These are phyloP conservation scores for Leptinotarsa haldemani DNA, from an alignment of 2,888 invertebrate genomes.

Conservation along the genomic window DNA sequence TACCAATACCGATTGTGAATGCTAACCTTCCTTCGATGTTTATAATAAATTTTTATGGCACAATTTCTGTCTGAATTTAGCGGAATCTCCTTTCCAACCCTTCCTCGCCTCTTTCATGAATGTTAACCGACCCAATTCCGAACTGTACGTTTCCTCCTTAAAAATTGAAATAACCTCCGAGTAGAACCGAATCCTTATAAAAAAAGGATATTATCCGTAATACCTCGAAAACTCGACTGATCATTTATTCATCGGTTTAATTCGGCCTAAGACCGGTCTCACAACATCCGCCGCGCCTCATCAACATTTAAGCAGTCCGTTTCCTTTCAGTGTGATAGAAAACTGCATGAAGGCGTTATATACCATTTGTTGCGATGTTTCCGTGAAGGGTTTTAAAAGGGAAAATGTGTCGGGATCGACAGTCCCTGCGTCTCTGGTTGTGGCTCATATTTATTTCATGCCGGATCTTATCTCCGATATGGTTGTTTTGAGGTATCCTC, in stretches of 20 bases:
- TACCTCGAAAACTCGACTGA: neutral
- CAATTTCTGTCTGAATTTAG: slow-evolving; percentile 2
- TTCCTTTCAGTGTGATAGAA: slow-evolving; percentile 9
- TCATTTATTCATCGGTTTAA: slow-evolving; percentile 29
- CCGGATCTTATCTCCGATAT: neutral
- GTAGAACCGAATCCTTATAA: slow-evolving; percentile 16
- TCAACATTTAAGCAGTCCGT: slow-evolving; percentile 22
- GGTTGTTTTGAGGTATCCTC: neutral
- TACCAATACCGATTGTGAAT: neutral
- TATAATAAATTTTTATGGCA: neutral
- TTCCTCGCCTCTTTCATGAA: slow-evolving; percentile 22
- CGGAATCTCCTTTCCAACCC: neutral
- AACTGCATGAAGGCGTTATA: neutral
- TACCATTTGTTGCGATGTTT: neutral
- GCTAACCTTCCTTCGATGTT: neutral
- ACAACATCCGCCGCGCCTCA: slow-evolving; percentile 14
- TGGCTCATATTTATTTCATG: slow-evolving; percentile 21
- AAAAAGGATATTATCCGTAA: slow-evolving; percentile 24
- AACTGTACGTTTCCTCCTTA: neutral
- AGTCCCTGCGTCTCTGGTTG: neutral
- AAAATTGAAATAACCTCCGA: slow-evolving; percentile 19
- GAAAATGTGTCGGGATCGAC: slow-evolving; percentile 18
- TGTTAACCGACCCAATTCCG: slow-evolving; percentile 24
- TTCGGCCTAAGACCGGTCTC: slow-evolving; percentile 6
- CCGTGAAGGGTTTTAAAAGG: slow-evolving; percentile 13